phyloP scores from a whole-genome alignment of 2,113 vertebrate genomes.

The Poeciliopsis retropinna region DNA sequence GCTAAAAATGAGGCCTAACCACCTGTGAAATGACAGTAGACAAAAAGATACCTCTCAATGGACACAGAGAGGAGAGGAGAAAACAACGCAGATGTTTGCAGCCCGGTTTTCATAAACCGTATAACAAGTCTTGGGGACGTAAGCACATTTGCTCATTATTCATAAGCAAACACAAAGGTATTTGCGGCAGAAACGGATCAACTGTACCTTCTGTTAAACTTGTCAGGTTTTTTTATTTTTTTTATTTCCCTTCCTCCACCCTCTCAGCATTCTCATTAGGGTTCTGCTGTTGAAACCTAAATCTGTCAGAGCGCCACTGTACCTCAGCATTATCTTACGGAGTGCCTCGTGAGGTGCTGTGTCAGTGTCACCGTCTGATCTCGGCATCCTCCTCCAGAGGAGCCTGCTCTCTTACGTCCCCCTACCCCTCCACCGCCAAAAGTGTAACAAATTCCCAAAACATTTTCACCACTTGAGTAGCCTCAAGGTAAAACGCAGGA shows the following conservation, averaged over 20 bases:
- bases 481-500: conserved; percentile 28
- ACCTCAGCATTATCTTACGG: not conserved
- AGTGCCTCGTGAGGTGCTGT: conserved; percentile 1
- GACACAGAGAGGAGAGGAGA: not conserved
- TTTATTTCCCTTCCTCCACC: not conserved
- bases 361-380: conserved; percentile 23
- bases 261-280: conserved; percentile 31
- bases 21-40: conserved; percentile 30
- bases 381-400: not conserved
- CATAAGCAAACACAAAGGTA: conserved; percentile 32
- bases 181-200: conserved; percentile 63
- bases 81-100: conserved; percentile 32
- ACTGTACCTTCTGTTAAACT: conserved; percentile 59
- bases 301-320: conserved; percentile 55
- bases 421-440: not conserved
- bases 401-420: not conserved
- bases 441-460: conserved; percentile 16
- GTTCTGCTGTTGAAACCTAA: conserved; percentile 57
- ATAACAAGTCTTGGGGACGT: not conserved
- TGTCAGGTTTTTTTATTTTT: conserved; percentile 40
- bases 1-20: conserved; percentile 45
- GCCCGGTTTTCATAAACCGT: conserved; percentile 1
- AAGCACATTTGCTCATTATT: conserved; percentile 36
- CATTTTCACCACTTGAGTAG: not conserved
- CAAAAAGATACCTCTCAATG: not conserved